These are phyloP conservation scores for Pogonomyrmex californicus DNA, from an alignment of 1,140 invertebrate species.

Conservation along the genomic window DNA sequence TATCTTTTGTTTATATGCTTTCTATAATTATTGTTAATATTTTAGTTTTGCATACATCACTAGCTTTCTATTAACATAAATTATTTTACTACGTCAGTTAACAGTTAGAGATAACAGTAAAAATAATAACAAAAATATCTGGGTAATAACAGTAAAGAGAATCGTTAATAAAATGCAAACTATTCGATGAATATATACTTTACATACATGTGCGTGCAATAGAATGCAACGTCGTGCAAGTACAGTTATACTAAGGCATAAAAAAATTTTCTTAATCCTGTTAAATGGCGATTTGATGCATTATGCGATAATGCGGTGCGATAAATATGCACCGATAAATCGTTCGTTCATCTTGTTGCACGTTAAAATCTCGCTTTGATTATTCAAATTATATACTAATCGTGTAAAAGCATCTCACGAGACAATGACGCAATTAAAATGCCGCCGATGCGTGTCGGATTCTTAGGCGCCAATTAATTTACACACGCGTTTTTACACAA, in stretches of 20 bases:
- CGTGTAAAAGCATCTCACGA: conserved; percentile 48
- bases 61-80: neutral
- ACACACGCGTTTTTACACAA: conserved; percentile 42
- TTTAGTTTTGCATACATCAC: conserved; percentile 2
- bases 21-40: neutral
- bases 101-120: neutral
- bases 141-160: neutral
- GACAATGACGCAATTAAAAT: conserved; percentile 64
- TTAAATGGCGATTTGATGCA: conserved; percentile 28
- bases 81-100: neutral
- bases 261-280: conserved; percentile 45
- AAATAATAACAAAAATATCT: conserved; percentile 16
- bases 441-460: conserved; percentile 31
- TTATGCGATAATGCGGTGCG: neutral
- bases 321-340: conserved; percentile 59
- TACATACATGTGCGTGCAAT: conserved; percentile 1
- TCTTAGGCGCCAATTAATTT: conserved; percentile 63
- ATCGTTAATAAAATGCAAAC: conserved; percentile 40
- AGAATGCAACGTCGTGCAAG: conserved; percentile 22
- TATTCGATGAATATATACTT: conserved; percentile 20
- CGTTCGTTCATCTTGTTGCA: conserved; percentile 30
- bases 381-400: conserved; percentile 63
- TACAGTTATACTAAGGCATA: conserved; percentile 49
- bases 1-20: neutral
- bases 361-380: conserved; percentile 16